phyloP scores from a whole-genome alignment of 2,888 invertebrate genomes.

The Lissocephala sabroskyi region DNA sequence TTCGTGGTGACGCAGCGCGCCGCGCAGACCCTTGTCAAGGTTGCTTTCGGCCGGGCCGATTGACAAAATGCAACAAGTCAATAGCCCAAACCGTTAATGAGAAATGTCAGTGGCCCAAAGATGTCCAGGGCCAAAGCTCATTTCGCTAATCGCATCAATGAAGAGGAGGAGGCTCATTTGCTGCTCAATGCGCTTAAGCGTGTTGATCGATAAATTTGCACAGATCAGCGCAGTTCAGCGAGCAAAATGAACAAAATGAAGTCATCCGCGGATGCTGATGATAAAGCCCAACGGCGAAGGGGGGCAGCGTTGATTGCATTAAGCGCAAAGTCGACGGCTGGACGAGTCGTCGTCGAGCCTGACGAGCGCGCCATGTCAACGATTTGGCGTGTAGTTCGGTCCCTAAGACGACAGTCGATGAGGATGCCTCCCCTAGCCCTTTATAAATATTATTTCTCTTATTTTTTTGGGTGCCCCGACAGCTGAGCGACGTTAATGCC shows the following conservation, averaged over 20 bases:
- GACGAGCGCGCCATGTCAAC: constrained; percentile 48
- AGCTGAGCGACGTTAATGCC: constrained; percentile 62
- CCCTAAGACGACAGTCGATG: constrained; percentile 44
- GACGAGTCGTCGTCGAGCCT: too few species aligned
- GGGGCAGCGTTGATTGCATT: constrained; percentile 1
- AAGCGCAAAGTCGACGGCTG: background rate
- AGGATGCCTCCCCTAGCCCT: constrained; percentile 28
- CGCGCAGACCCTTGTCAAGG: constrained; percentile 29
- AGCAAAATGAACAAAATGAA: constrained; percentile 56
- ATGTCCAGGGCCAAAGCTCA: constrained; percentile 45
- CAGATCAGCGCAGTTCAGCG: constrained; percentile 19
- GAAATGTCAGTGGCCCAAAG: constrained; percentile 49
- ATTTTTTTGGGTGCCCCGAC: constrained; percentile 22
- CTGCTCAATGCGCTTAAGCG: constrained; percentile 55
- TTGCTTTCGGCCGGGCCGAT: constrained; percentile 37
- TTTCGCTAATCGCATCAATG: constrained; percentile 65
- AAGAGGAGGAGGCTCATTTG: constrained; percentile 51
- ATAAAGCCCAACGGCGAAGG: constrained; percentile 16
- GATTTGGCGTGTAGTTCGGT: constrained; percentile 53
- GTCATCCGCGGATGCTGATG: too few species aligned
- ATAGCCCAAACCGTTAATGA: constrained; percentile 50
- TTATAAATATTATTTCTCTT: too few species aligned
- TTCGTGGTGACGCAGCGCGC: too few species aligned
- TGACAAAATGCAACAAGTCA: constrained; percentile 50
- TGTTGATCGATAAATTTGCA: constrained; percentile 66